These are phyloP conservation scores for Alethe castanea DNA, from an alignment of 2,113 vertebrate genomes.

Conservation along the genomic window DNA sequence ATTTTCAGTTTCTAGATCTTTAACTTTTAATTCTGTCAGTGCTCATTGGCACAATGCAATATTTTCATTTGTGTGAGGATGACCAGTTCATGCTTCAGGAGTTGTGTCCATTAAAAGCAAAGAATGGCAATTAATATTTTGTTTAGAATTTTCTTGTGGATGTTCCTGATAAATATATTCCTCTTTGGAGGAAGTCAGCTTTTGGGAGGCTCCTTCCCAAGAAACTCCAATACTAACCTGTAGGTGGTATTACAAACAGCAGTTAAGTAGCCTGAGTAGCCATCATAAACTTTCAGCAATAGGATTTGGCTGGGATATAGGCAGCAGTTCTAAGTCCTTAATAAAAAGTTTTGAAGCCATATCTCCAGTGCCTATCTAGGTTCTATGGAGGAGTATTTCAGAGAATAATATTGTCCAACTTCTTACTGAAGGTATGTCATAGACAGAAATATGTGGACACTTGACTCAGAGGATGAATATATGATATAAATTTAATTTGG, in stretches of 20 bases:
- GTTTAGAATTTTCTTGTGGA: neutral
- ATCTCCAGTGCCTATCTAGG: neutral
- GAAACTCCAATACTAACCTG: accelerated
- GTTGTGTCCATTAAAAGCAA: neutral
- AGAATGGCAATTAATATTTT: neutral
- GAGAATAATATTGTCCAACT: neutral
- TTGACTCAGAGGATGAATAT: neutral
- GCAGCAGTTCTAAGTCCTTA: neutral
- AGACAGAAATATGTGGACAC: neutral
- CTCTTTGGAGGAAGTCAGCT: neutral
- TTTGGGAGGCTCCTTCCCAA: neutral
- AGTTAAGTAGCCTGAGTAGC: neutral
- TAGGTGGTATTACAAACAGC: neutral
- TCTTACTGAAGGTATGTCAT: neutral
- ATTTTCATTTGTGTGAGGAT: neutral
- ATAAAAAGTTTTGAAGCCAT: neutral
- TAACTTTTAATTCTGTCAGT: neutral
- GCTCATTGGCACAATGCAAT: neutral
- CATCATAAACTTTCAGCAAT: neutral
- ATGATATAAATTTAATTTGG: neutral
- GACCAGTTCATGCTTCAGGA: neutral
- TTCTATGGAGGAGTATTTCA: neutral
- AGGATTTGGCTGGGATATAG: neutral
- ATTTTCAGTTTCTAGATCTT: neutral
- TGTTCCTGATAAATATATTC: neutral